Evolutionary conservation across 2,797 vertebrate genomes (phyloP).

Genomic region (Silurus lanzhouensis): DNA sequence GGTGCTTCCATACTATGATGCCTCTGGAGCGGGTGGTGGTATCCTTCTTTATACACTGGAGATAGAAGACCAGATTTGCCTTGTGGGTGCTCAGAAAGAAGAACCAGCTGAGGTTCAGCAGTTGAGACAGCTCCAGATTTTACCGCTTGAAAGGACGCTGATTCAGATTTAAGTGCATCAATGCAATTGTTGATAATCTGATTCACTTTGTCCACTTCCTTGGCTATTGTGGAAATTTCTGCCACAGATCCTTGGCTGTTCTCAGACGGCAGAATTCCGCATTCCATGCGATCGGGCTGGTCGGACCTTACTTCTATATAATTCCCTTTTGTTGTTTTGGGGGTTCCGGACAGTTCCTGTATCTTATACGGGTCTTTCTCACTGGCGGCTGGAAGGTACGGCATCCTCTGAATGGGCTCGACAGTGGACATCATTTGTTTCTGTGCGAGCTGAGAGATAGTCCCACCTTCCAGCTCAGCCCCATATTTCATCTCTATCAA

Average conservation of each 20-base stretch:
- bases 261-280: conserved; percentile 77
- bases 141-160: conserved; percentile 88
- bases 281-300: conserved; percentile 79
- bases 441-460: conserved; percentile 83
- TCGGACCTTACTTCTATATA: conserved; percentile 95
- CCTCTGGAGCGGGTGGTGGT: conserved; percentile 86
- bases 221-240: conserved; percentile 96
- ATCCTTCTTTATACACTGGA: conserved; percentile 86
- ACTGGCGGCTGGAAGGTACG: conserved; percentile 82
- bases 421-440: conserved; percentile 81
- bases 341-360: conserved; percentile 86
- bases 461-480: conserved; percentile 79
- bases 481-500: conserved; percentile 94
- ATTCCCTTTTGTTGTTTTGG: conserved; percentile 88
- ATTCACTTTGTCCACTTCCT: conserved; percentile 97
- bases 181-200: conserved; percentile 99
- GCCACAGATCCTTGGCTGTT: conserved; percentile 89
- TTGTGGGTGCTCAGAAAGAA: conserved; percentile 87
- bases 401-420: conserved; percentile 85
- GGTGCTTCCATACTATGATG: conserved; percentile 91
- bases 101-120: conserved; percentile 88
- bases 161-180: conserved; percentile 96
- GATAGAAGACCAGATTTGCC: conserved; percentile 85
- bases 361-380: conserved; percentile 90
- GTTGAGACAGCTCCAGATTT: conserved; percentile 82